Evolutionary conservation across 2,888 invertebrate genomes (phyloP).

Genomic region (Yponomeuta sedellus): DNA sequence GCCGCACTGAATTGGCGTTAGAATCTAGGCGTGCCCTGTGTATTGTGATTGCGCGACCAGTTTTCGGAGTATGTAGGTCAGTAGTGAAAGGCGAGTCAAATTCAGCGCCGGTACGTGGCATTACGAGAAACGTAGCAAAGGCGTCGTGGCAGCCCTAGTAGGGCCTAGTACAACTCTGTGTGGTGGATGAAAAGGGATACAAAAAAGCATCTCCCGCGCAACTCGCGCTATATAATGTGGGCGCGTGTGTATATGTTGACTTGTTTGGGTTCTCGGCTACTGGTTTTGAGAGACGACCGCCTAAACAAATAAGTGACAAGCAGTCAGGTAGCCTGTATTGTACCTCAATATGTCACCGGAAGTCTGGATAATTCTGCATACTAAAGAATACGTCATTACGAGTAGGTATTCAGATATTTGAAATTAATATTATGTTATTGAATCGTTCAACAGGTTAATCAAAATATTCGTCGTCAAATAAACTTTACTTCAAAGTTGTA

Average conservation of each 20-base stretch:
- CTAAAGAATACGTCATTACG: no score
- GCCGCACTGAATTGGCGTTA: conserved; percentile 4
- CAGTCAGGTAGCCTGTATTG: conserved; percentile 53
- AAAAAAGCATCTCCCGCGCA: conserved; percentile 55
- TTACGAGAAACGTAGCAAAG: background rate
- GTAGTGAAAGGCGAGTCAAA: conserved; percentile 66
- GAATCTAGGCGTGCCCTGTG: conserved; percentile 29
- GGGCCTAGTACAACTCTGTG: conserved; percentile 61
- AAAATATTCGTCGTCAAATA: no score
- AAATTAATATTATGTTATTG: no score
- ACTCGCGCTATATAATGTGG: conserved; percentile 36
- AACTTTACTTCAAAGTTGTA: no score
- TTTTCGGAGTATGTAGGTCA: conserved; percentile 71
- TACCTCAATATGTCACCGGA: no score
- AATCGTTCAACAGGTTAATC: no score
- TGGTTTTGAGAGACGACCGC: conserved; percentile 68
- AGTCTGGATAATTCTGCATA: no score
- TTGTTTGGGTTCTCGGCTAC: conserved; percentile 61
- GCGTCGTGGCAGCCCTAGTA: conserved; percentile 43
- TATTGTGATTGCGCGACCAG: conserved; percentile 66
- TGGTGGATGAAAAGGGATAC: conserved; percentile 55
- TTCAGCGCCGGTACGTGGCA: background rate
- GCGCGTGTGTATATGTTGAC: conserved; percentile 17
- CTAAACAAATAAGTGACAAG: conserved; percentile 74
- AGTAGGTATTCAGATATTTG: no score